Evolutionary conservation across 2,113 vertebrate genomes (phyloP).

Genomic region (Pteronura brasiliensis): DNA sequence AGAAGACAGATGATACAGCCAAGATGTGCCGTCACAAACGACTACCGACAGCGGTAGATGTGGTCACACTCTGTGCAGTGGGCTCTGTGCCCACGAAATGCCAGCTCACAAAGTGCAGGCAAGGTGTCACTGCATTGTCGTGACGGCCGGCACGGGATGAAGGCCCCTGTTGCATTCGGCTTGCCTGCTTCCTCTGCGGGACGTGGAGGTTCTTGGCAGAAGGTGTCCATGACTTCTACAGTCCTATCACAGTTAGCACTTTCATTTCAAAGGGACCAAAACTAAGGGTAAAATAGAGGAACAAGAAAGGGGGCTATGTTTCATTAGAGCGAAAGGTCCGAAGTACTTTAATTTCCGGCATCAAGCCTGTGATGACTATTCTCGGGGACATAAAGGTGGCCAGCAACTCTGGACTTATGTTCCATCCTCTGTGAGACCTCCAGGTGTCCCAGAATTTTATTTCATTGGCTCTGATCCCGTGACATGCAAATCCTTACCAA

Average conservation of each 20-base stretch:
- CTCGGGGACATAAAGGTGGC: background rate
- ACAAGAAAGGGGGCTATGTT: background rate
- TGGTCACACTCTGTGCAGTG: background rate
- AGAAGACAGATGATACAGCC: background rate
- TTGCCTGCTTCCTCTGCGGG: background rate
- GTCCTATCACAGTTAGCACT: background rate
- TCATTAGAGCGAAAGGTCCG: background rate
- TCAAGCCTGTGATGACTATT: background rate
- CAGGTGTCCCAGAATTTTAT: background rate
- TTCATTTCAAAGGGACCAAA: background rate
- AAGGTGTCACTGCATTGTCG: accelerated
- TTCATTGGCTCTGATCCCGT: background rate
- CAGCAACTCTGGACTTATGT: background rate
- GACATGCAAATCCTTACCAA: background rate
- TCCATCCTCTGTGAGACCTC: background rate
- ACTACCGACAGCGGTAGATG: background rate
- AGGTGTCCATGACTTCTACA: background rate
- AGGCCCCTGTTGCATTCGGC: background rate
- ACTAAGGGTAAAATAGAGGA: background rate
- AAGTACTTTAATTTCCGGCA: background rate
- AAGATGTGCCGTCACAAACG: background rate
- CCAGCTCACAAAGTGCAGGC: accelerated
- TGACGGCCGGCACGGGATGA: accelerated
- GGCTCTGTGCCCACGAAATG: accelerated
- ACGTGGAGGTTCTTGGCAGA: background rate